Evolutionary conservation across 2,797 vertebrate genomes (phyloP), one percentile per base, ranked within the genome.

Genomic region (Siniperca undulata): DNA sequence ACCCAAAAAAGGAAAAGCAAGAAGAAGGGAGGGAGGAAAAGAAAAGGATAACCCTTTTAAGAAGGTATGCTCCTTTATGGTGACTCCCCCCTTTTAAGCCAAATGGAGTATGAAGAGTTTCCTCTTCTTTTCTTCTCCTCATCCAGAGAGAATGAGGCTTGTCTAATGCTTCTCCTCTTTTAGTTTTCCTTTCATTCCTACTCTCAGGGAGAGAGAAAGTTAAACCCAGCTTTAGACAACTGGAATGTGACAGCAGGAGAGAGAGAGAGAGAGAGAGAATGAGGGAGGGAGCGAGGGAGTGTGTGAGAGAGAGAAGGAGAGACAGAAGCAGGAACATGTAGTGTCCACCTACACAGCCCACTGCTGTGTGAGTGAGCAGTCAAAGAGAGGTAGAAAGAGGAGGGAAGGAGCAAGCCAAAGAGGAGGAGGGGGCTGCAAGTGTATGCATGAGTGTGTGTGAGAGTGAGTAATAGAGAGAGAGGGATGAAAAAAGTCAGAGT

Each of bases 221-320:
- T 86, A 91, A 92, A 92, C 79, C 89, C 59, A 60, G 91, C 90
- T 94, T 92, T 88, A 86, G 89, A 93, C 90, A 86, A 91, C 93
- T 90, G 94, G 95, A 96, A 95, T 73, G 94, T 94, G 95, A 95
- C 94, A 87, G 82, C 90, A 80, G 74, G 83, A 85, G 88, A 87
- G 89, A 85, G 67, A 4, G 72, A 38, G 64, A 62, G 87, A 86
- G 70, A 12, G 74, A 42, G 64, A 68, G 70, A 12, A 40, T 46
- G 82, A 81, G 84, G 22, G 86, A 72, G 86, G 8, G 78, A 76
- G 53, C 8, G 77, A 50, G 69, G 5, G 82, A 34, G 72, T 1
- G 70, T 1, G 70, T 16, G 70, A 6, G 87, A 86, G 70, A 11
- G 74, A 40, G 64, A 68, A 38, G 79, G 64, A 74, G 81, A 65